Conservation (phyloP, 2,888 invertebrate genomes). For the Melanotus villosus region DNA sequence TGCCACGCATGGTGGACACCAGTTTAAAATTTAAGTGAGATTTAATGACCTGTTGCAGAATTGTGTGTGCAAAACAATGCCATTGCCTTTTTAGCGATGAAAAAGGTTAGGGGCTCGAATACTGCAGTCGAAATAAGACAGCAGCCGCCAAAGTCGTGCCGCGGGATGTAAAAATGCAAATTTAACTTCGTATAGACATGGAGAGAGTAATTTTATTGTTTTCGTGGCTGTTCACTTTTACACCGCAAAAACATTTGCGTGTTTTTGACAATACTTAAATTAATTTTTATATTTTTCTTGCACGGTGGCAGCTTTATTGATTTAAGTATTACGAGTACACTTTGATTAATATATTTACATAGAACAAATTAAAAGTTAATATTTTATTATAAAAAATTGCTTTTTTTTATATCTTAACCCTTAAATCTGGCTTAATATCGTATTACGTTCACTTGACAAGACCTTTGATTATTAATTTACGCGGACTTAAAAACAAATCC, state of each 20-base stretch:
- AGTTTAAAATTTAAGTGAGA: slow-evolving; percentile 35
- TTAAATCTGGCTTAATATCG: too few relatives aligned
- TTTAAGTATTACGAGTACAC: not conserved
- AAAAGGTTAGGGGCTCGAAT: slow-evolving; percentile 57
- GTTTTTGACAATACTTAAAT: slow-evolving; percentile 11
- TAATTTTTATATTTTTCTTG: slow-evolving; percentile 11
- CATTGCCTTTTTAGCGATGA: slow-evolving; percentile 58
- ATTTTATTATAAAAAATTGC: too few relatives aligned
- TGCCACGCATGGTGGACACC: slow-evolving; percentile 21
- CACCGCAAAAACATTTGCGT: not conserved
- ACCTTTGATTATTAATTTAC: not conserved
- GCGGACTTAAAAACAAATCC: not conserved
- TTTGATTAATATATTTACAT: not conserved
- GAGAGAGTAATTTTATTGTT: slow-evolving; percentile 57
- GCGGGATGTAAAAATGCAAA: slow-evolving; percentile 60
- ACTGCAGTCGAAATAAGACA: slow-evolving; percentile 44
- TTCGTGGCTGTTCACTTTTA: slow-evolving; percentile 40
- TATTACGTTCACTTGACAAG: too few relatives aligned
- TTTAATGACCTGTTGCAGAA: slow-evolving; percentile 36
- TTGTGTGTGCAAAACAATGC: slow-evolving; percentile 56
- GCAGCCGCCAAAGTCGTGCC: slow-evolving; percentile 60
- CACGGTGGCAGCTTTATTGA: not conserved
- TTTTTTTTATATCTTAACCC: too few relatives aligned
- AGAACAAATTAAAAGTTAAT: too few relatives aligned
- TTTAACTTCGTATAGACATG: slow-evolving; percentile 56